These are phyloP conservation scores for Drosophila greeni DNA, from an alignment of 2,888 invertebrate species.

Conservation along the genomic window DNA sequence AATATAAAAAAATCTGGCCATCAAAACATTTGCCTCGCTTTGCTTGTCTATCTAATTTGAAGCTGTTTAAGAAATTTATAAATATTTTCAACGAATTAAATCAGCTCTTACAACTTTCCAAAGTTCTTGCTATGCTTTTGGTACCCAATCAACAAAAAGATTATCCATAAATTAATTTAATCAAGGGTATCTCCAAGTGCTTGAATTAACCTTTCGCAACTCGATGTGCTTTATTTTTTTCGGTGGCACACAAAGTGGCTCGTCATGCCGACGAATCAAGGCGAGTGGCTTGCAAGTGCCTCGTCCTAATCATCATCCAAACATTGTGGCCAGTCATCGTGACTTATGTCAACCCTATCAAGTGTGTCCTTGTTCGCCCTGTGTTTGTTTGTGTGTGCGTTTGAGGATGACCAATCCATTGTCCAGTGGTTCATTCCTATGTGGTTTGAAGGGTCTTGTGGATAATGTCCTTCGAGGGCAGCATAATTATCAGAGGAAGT, in stretches of 20 bases:
- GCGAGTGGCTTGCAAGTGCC: slow-evolving; percentile 39
- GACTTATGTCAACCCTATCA: slow-evolving; percentile 72
- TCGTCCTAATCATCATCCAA: slow-evolving; percentile 37
- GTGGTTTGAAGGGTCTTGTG: slow-evolving; percentile 3
- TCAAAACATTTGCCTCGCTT: neutral
- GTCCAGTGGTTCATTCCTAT: slow-evolving; percentile 11
- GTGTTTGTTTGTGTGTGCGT: slow-evolving; percentile 4
- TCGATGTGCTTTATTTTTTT: neutral
- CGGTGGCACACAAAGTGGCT: slow-evolving; percentile 11
- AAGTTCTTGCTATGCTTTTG: too few relatives aligned
- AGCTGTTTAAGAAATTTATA: neutral
- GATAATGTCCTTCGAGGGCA: neutral
- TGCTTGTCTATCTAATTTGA: neutral
- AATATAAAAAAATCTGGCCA: neutral
- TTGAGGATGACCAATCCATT: slow-evolving; percentile 24
- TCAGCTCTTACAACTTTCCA: too few relatives aligned
- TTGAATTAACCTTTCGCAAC: neutral
- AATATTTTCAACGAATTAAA: too few relatives aligned
- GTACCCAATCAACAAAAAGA: too few relatives aligned
- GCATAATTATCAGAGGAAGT: slow-evolving; percentile 10
- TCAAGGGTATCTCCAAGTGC: neutral
- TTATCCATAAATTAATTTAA: neutral
- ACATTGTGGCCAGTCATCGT: slow-evolving; percentile 62
- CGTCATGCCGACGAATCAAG: slow-evolving; percentile 44
- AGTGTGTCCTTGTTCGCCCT: slow-evolving; percentile 58